Evolutionary conservation across 1,140 invertebrate genomes (phyloP), one percentile per base, ranked within the genome.

Genomic region (Meloidogyne hapla): DNA sequence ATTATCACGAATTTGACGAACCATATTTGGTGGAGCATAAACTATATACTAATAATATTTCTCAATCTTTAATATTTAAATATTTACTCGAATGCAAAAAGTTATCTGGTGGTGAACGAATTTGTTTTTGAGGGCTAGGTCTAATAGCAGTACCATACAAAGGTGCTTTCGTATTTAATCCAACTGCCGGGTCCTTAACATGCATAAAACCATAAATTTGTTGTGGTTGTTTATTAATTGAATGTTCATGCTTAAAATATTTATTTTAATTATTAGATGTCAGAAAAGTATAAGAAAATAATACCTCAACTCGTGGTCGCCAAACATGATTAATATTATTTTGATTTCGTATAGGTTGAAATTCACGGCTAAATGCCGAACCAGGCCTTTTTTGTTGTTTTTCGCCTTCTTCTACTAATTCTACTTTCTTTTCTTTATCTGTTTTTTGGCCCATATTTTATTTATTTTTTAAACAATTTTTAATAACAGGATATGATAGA

Each of bases 161-260:
- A 38, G 71, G 64, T 25, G 26, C 9, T 18, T 70, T 70, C 6
- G 25, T 18, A 21, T 28, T 68, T 26, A 42, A 28, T n/a, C 33
- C 66, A 68, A 26, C 21, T 9, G 66, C n/a, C 5, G 38, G 28
- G 26, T 23, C 56, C 10, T 73, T 80, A 38, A 80, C 82, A 12
- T 79, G 79, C 21, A 80, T 79, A 66, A 80, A 80, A 0, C 79
- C 79, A 48, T 71, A 80, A 10, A 78, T 79, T 33, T 67, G 75
- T 42, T 76, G 75, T 48, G 28, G 48, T 21, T 78, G 75, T 18
- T 42, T 56, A 26, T 48, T 23, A n/a, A 28, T 9, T 12, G 75
- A 18, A 33, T 63, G 48, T 65, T 63, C 38, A 77, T 70, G 5
- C 23, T 68, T 1, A 13, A 18, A 21, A 4, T 26, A 23, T 8